Evolutionary conservation across 92 coral and sea anemone species (phyloP), one percentile per base, ranked within the genome.

Genomic region (Epizoanthus ramosus): DNA sequence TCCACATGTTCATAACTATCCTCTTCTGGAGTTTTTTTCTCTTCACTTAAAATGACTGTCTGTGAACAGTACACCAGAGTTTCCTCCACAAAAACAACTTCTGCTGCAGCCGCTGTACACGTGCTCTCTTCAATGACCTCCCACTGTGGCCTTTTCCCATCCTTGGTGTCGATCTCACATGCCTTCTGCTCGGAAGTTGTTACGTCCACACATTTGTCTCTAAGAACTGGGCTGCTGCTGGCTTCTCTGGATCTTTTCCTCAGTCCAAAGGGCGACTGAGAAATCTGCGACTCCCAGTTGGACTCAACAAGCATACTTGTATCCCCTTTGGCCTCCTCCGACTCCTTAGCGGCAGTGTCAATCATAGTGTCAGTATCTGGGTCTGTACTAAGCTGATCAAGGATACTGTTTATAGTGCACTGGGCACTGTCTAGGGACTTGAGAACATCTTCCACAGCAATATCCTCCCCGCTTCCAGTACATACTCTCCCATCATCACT

Each of bases 361-460:
- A 7, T 12, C 41, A 41, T 22, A 19, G 19, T 41, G 4, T 25
- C 71, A 61, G 59, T 60, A 19, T 15, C 71, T 41, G 69, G 58
- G 6, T 43, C 82, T 5, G 66, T 3, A 24, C 24, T 77, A n/a
- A 77, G 18, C 43, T 77, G 82, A 41, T 65, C 15, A 59, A 77
- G 70, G 61, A 77, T 77, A 19, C 52, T 63, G 69, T 61, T 69
- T 60, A 77, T 60, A 19, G 82, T 61, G 22, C 70, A 77, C 33
- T 77, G 82, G 10, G 82, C 82, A 61, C 59, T 77, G 59, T 77
- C 82, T 23, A 77, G 56, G 18, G 82, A 77, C 8, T 63, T 77
- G 15, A 77, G 71, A 15, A 61, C 82, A 15, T 77, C 71, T 22
- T 61, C 41, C 16, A 77, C 35, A n/a, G 71, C 31, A 8, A 43